Conservation (phyloP, 2,888 invertebrate species). For the Timema podura region DNA sequence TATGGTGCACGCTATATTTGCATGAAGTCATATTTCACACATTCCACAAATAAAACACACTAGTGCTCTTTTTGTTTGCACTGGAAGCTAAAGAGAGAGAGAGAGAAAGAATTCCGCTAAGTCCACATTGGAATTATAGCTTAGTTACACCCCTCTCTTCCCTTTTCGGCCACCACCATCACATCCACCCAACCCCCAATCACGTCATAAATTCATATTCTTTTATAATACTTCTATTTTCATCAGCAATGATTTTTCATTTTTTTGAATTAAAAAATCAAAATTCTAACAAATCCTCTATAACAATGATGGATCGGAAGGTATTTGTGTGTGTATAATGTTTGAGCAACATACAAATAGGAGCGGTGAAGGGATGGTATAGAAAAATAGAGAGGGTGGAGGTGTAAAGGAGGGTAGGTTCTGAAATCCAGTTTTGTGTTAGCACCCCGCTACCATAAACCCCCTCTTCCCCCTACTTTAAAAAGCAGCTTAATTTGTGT, state of each 20-base stretch:
- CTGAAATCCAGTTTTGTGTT: neutral
- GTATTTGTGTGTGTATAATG: neutral
- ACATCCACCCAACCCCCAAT: neutral
- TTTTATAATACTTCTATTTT: constrained; percentile 13
- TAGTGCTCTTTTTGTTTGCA: no score
- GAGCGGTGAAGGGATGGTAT: neutral
- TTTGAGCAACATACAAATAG: neutral
- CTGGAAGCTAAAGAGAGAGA: no score
- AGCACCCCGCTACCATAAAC: neutral
- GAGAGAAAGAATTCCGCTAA: neutral
- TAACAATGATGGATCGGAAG: constrained; percentile 12
- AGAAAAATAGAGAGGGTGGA: neutral
- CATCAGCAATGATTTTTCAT: constrained; percentile 17
- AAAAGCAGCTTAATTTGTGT: constrained; percentile 27
- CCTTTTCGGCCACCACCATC: neutral
- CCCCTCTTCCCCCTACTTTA: neutral
- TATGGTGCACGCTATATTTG: neutral
- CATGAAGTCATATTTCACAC: no score
- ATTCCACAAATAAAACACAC: no score
- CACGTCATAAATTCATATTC: constrained; percentile 2
- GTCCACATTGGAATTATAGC: constrained; percentile 8
- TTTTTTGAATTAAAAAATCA: constrained; percentile 16
- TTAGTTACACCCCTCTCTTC: neutral
- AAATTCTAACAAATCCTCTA: constrained; percentile 6
- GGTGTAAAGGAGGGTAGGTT: neutral